These are phyloP conservation scores for Cladorhizidae sp. DNA, from an alignment of 37 sponge, comb jelly and placozoan genomes.

Conservation along the genomic window DNA sequence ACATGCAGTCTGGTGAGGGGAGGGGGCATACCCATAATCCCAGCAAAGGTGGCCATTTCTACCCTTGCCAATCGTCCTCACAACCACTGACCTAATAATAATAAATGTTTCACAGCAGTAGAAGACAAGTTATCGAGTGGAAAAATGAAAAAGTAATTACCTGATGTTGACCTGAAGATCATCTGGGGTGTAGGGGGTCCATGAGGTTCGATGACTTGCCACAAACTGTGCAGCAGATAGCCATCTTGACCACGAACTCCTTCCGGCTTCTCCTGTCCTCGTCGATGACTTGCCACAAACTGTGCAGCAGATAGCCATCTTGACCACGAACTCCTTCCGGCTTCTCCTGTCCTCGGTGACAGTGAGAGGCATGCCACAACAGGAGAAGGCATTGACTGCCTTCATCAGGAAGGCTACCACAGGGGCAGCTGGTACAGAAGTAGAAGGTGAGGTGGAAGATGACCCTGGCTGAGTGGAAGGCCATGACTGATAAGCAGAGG, in stretches of 20 bases:
- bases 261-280: not conserved
- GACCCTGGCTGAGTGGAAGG: not conserved
- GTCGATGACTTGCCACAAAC: not conserved
- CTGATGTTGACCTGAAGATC: not conserved
- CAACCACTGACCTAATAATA: not conserved
- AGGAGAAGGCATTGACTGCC: slow-evolving; percentile 3
- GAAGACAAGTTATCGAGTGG: no score
- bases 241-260: slow-evolving; percentile 4
- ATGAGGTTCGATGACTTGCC: not conserved
- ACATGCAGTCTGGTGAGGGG: not conserved
- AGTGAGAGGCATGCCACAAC: not conserved
- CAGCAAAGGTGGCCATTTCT: not conserved
- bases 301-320: not conserved
- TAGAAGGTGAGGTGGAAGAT: not conserved
- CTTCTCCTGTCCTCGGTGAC: not conserved
- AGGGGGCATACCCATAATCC: slow-evolving; percentile 5
- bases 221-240: not conserved
- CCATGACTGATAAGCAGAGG: not conserved
- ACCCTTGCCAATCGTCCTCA: slow-evolving; percentile 6
- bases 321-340: not conserved
- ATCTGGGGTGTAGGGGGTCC: not conserved
- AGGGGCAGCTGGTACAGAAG: not conserved
- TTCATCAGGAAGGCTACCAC: not conserved
- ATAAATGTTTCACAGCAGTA: no score
- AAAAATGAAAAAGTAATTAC: no score